Evolutionary conservation across 2,888 invertebrate species (phyloP).

Genomic region (Habrosyne pyritoides): DNA sequence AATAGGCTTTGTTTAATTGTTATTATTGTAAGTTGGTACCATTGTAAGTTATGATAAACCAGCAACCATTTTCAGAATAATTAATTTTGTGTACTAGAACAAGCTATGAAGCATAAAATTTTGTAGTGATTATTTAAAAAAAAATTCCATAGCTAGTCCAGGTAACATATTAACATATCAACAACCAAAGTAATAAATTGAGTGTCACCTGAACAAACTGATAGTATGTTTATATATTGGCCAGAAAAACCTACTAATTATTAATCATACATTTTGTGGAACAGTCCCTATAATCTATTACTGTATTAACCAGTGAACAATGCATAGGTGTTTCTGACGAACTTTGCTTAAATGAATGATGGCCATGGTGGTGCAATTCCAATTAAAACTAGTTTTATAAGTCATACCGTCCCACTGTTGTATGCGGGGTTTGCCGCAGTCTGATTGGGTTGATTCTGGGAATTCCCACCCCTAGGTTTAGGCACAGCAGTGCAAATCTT

Average conservation of each 20-base stretch:
- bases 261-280: not conserved
- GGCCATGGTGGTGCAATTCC: not conserved
- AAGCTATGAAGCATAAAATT: constrained; percentile 3
- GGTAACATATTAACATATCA: not conserved
- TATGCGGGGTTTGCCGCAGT: constrained; percentile 57
- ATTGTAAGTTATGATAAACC: not conserved
- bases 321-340: not conserved
- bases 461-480: constrained; percentile 86
- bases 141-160: too few species aligned
- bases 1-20: not conserved
- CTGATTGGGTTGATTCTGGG: constrained; percentile 54
- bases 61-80: not conserved
- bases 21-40: not conserved
- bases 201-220: not conserved
- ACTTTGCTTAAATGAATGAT: not conserved
- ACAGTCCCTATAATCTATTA: too few species aligned
- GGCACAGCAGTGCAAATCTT: constrained; percentile 97
- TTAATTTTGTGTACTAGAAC: not conserved
- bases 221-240: not conserved
- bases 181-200: not conserved
- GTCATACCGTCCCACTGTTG: constrained; percentile 61
- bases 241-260: not conserved
- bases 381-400: not conserved
- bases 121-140: too few species aligned
- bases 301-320: not conserved